phyloP scores from a whole-genome alignment of 2,888 invertebrate species.

The Rhingia campestris region DNA sequence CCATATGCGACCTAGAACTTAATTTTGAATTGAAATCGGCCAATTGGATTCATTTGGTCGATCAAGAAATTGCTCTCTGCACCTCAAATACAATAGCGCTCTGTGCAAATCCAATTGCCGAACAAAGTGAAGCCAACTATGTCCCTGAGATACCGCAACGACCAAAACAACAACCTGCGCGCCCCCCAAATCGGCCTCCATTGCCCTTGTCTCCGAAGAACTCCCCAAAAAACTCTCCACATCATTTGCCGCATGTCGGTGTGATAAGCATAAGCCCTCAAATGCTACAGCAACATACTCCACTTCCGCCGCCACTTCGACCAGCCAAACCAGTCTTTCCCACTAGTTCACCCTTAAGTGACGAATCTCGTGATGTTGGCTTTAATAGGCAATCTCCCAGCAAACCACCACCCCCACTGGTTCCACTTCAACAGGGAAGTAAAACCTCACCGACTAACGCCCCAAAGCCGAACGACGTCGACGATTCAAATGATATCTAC shows the following conservation, averaged over 20 bases:
- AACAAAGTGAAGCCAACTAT: constrained; percentile 80
- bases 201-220: constrained; percentile 84
- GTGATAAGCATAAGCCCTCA: constrained; percentile 84
- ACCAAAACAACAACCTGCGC: constrained; percentile 83
- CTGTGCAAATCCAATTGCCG: constrained; percentile 83
- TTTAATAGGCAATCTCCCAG: constrained; percentile 75
- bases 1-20: constrained; percentile 87
- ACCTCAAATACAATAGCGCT: constrained; percentile 93
- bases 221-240: constrained; percentile 83
- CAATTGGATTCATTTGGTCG: constrained; percentile 92
- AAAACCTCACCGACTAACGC: constrained; percentile 77
- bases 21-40: constrained; percentile 91
- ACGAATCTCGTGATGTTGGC: constrained; percentile 52
- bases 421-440: constrained; percentile 78
- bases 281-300: constrained; percentile 79
- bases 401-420: constrained; percentile 79
- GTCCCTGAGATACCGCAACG: constrained; percentile 84
- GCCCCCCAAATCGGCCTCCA: constrained; percentile 85
- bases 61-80: constrained; percentile 92
- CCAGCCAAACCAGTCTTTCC: constrained; percentile 77
- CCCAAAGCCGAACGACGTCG: constrained; percentile 6
- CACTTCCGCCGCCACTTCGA: constrained; percentile 75
- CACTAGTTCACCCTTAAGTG: constrained; percentile 57
- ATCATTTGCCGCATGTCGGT: constrained; percentile 83
- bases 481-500: constrained; percentile 83